These are phyloP conservation scores for Lamellibrachia satsuma DNA, from an alignment of 2,888 invertebrate species.

Conservation along the genomic window DNA sequence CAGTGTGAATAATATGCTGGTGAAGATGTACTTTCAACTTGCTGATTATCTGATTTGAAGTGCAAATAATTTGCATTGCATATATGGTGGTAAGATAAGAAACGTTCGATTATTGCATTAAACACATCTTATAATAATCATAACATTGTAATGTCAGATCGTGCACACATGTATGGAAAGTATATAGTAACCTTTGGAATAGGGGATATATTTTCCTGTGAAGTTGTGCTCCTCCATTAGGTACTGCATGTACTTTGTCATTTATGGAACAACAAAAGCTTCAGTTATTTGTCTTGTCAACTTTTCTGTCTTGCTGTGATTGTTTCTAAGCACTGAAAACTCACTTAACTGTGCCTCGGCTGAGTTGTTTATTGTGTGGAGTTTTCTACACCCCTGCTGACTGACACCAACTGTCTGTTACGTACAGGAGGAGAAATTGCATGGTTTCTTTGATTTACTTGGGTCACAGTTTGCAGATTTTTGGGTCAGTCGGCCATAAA, in stretches of 20 bases:
- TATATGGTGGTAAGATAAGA: too few species aligned
- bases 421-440: not conserved
- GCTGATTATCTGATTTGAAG: too few species aligned
- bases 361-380: slow-evolving; percentile 10
- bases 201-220: not conserved
- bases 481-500: not conserved
- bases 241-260: not conserved
- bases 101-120: too few species aligned
- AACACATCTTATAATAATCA: not conserved
- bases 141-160: not conserved
- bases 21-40: too few species aligned
- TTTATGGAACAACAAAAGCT: not conserved
- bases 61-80: too few species aligned
- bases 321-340: not conserved
- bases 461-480: not conserved
- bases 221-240: not conserved
- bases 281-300: not conserved
- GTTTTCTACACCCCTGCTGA: not conserved
- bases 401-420: not conserved
- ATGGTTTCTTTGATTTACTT: not conserved
- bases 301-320: not conserved
- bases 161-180: not conserved
- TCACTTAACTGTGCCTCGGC: not conserved
- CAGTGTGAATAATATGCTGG: too few species aligned
- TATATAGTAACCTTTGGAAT: not conserved